Conservation (phyloP, 2,113 vertebrate genomes). For the Hippopotamus amphibius region DNA sequence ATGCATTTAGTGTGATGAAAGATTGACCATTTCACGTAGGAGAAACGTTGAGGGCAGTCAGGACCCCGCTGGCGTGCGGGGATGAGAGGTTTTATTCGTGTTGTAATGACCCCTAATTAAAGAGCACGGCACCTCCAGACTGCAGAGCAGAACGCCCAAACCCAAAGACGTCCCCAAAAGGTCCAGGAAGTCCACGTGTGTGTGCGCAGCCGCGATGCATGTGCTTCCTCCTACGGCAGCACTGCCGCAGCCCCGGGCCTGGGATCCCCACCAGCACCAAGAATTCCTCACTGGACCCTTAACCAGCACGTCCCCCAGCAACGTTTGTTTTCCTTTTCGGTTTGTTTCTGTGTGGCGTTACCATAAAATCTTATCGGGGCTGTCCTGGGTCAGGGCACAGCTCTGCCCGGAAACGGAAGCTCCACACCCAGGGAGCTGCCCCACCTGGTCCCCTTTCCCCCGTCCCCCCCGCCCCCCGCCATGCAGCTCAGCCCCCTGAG, state of each 20-base stretch:
- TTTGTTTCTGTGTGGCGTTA: not conserved
- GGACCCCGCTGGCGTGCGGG: fast-evolving
- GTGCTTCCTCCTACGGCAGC: not conserved
- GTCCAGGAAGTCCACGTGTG: fast-evolving
- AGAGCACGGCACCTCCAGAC: not conserved
- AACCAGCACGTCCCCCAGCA: not conserved
- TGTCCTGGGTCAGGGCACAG: fast-evolving
- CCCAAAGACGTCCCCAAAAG: not conserved
- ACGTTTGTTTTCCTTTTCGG: not conserved
- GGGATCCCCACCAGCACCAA: no score
- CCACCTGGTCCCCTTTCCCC: no score
- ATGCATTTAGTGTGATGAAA: conserved; percentile 81
- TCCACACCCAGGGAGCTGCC: fast-evolving
- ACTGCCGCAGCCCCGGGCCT: no score
- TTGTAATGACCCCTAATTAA: not conserved
- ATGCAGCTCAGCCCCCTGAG: not conserved
- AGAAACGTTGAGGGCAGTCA: not conserved
- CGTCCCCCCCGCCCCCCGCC: no score
- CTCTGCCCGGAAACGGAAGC: fast-evolving
- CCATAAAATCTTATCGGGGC: no score
- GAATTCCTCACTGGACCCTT: not conserved
- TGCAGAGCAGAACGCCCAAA: not conserved
- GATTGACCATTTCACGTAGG: conserved; percentile 73
- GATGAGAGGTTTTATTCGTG: fast-evolving
- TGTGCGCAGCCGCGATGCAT: fast-evolving